Percentiles rank a stretch among this genome's conserved stretches.
phyloP scores from a whole-genome alignment of 2,888 invertebrate species.

The Trichopria drosophilae region DNA sequence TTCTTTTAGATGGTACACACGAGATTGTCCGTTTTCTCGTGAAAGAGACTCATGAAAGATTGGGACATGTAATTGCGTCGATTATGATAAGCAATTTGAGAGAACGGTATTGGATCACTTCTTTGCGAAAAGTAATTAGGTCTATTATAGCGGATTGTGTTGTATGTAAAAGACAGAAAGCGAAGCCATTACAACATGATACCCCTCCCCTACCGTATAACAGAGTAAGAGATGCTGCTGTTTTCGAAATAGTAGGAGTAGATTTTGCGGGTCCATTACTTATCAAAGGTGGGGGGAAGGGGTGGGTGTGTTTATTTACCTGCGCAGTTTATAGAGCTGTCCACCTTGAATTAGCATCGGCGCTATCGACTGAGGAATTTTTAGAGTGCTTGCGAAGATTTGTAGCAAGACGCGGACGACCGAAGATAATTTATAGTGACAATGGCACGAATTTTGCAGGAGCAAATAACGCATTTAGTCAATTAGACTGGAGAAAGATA shows the following conservation, averaged over 20 bases:
- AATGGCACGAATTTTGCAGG: conserved; percentile 50
- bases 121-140: conserved; percentile 21
- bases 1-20: conserved; percentile 39
- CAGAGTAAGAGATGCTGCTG: conserved; percentile 32
- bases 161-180: conserved; percentile 34
- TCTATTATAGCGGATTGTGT: conserved; percentile 24
- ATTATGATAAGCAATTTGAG: conserved; percentile 28
- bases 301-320: conserved; percentile 49
- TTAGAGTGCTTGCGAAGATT: conserved; percentile 46
- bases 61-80: conserved; percentile 32
- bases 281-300: conserved; percentile 37
- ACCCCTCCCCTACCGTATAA: conserved; percentile 43
- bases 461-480: conserved; percentile 34
- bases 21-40: conserved; percentile 34
- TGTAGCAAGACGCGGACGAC: conserved; percentile 45
- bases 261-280: conserved; percentile 50
- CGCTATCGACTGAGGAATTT: conserved; percentile 41
- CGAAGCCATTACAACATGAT: conserved; percentile 29
- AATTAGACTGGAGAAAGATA: conserved; percentile 39
- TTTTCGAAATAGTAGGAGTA: conserved; percentile 39
- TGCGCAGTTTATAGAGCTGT: conserved; percentile 50
- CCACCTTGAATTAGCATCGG: conserved; percentile 46
- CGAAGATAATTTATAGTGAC: conserved; percentile 46
- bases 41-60: conserved; percentile 29
- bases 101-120: conserved; percentile 33